Evolutionary conservation across 2,113 vertebrate species (phyloP).

Genomic region (Anthoscopus minutus): DNA sequence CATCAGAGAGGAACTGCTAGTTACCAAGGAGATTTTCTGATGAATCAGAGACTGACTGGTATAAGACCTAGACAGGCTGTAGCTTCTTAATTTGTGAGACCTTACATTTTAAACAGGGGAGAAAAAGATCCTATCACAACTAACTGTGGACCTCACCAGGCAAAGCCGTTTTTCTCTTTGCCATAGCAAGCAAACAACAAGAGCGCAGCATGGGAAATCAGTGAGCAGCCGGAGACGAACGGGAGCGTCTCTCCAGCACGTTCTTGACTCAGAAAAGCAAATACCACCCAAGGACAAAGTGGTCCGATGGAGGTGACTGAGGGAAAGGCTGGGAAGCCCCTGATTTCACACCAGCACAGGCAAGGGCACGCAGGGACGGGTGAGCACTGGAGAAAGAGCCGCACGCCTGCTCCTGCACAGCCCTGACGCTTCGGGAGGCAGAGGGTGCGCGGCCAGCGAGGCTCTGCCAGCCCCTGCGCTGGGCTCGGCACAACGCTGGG

Average conservation of each 20-base stretch:
- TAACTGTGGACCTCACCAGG: not conserved
- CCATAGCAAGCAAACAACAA: not conserved
- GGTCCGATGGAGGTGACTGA: slow-evolving; percentile 34
- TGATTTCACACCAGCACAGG: not conserved
- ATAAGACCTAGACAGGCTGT: slow-evolving; percentile 46
- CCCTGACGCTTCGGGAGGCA: not conserved
- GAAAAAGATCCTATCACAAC: not conserved
- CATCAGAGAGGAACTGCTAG: slow-evolving; percentile 62
- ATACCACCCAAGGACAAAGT: slow-evolving; percentile 61
- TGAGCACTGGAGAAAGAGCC: not conserved
- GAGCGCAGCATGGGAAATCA: not conserved
- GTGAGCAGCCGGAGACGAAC: not conserved
- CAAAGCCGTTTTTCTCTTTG: slow-evolving; percentile 29
- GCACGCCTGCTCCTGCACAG: not conserved
- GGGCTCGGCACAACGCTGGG: rapidly evolving
- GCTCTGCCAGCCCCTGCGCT: rapidly evolving
- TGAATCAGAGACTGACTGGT: slow-evolving; percentile 63
- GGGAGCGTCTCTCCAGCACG: slow-evolving; percentile 8
- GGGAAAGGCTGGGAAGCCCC: not conserved
- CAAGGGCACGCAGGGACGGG: not conserved
- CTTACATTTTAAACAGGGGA: slow-evolving; percentile 20
- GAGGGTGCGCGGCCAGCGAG: not conserved
- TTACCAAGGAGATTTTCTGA: slow-evolving; percentile 66
- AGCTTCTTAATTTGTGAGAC: slow-evolving; percentile 59
- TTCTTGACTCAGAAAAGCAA: slow-evolving; percentile 54